Evolutionary conservation across 1,140 invertebrate species (phyloP).

Genomic region (Chymomyza costata): DNA sequence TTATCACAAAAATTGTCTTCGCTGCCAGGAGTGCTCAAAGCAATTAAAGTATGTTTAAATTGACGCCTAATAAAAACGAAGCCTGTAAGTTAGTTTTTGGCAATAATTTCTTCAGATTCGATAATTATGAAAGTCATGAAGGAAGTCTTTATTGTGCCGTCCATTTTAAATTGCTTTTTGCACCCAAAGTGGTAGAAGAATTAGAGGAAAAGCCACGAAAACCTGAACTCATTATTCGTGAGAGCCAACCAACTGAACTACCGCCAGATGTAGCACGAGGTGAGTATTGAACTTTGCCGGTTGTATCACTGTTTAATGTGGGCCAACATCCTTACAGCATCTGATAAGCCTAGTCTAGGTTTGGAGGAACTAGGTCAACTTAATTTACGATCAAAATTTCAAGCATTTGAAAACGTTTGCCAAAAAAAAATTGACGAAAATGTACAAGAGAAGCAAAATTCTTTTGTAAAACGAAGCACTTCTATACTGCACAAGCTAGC

Average conservation of each 20-base stretch:
- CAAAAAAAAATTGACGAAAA: constrained; percentile 48
- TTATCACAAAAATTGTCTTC: constrained; percentile 95
- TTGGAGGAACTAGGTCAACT: constrained; percentile 87
- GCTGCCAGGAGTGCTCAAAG: constrained; percentile 92
- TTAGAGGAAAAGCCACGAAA: constrained; percentile 83
- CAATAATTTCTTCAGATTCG: constrained; percentile 80
- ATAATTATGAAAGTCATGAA: constrained; percentile 93
- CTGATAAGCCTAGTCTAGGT: constrained; percentile 91
- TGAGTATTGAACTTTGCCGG: constrained; percentile 8
- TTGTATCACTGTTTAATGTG: background rate
- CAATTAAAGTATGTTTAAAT: constrained; percentile 87
- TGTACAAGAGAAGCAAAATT: constrained; percentile 3
- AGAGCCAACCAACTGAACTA: constrained; percentile 90
- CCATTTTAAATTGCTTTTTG: constrained; percentile 94
- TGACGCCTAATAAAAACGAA: no score
- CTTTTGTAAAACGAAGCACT: constrained; percentile 81
- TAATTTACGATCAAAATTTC: constrained; percentile 90
- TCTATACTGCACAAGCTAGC: constrained; percentile 88
- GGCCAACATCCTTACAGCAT: constrained; percentile 79
- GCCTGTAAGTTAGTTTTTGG: constrained; percentile 4
- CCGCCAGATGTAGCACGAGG: constrained; percentile 90
- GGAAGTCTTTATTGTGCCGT: constrained; percentile 92
- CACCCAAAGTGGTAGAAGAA: constrained; percentile 90
- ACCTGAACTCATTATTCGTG: constrained; percentile 92
- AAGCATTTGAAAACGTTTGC: constrained; percentile 86